Conservation (phyloP, 2,113 vertebrate genomes). For the Sprattus sprattus region DNA sequence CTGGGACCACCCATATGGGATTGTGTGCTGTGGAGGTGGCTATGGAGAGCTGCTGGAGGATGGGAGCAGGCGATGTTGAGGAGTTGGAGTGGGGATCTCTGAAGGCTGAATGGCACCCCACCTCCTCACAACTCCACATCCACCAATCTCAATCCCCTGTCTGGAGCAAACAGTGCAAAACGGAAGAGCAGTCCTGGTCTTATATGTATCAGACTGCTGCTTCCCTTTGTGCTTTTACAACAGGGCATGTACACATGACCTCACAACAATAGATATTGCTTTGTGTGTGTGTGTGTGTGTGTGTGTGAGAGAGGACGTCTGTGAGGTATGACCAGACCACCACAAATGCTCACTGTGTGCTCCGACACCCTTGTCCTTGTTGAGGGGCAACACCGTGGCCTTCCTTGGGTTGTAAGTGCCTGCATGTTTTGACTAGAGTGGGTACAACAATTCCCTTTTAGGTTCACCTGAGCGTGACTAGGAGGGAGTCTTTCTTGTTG, state of each 20-base stretch:
- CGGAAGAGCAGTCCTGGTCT: background rate
- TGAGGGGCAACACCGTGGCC: slow-evolving; percentile 31
- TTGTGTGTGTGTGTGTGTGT: slow-evolving; percentile 19
- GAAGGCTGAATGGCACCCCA: background rate
- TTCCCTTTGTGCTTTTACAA: background rate
- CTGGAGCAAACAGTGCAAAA: background rate
- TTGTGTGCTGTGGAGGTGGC: background rate
- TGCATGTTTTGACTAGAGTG: slow-evolving; percentile 30
- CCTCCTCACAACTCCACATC: background rate
- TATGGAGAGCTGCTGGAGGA: background rate
- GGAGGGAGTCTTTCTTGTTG: slow-evolving; percentile 26
- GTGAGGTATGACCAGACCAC: slow-evolving; percentile 5
- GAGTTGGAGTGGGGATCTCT: background rate
- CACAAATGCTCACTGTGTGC: background rate
- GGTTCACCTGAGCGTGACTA: slow-evolving; percentile 43
- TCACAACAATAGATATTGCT: background rate
- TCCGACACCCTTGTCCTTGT: slow-evolving; percentile 29
- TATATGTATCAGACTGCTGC: background rate
- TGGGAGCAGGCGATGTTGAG: background rate
- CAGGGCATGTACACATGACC: background rate
- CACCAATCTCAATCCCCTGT: background rate
- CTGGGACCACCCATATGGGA: background rate
- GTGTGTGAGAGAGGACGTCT: slow-evolving; percentile 16
- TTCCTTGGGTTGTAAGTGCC: slow-evolving; percentile 30
- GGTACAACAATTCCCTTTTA: slow-evolving; percentile 43